Evolutionary conservation across 2,797 vertebrate species (phyloP), one percentile per base, ranked within the genome.

Genomic region (Threskiornis aethiopicus): DNA sequence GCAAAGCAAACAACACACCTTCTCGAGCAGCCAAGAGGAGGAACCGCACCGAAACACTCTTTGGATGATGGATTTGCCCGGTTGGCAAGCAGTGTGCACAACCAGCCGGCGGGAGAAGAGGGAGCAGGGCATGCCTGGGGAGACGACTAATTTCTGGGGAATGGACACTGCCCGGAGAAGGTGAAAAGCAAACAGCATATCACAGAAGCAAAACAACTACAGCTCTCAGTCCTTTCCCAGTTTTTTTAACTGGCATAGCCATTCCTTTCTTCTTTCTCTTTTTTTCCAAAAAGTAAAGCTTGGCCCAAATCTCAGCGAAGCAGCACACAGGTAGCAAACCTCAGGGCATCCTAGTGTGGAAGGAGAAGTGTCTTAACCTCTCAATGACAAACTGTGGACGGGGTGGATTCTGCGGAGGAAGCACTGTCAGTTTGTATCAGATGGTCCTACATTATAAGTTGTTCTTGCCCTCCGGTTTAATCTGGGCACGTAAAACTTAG

Each of bases 1-100:
- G 97, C 97, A 98, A 98, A 98, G 98, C 98, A 99, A 99, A 99
- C 96, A 98, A 94, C 95, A 96, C 98, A 98, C 98, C 98, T 98
- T 98, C 98, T 98, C 67, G 37, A 96, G 98, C 97, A 98, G 98
- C 83, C 87, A 85, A 97, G 96, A 98, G 97, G 97, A 97, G 97
- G 90, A 95, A 81, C 95, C 2, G 39, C 93, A 91, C 44, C 0
- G 5, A 91, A 95, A 96, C 64, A 22, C 55, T 72, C 70, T 70
- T 25, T 46, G 55, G 71, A 77, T 86, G 92, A 54, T 73, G 77
- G 87, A 96, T 95, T 52, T 95, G 92, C 77, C 70, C 1, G 6
- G 85, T 54, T 80, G 64, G 95, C 70, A 90, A 71, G 77, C 57
- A 66, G 61, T 2, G 54, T 52, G 81, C 59, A 72, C 31, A 59